Evolutionary conservation across 2,888 invertebrate species (phyloP), one percentile per base, ranked within the genome.

Genomic region (Hyles lineata): DNA sequence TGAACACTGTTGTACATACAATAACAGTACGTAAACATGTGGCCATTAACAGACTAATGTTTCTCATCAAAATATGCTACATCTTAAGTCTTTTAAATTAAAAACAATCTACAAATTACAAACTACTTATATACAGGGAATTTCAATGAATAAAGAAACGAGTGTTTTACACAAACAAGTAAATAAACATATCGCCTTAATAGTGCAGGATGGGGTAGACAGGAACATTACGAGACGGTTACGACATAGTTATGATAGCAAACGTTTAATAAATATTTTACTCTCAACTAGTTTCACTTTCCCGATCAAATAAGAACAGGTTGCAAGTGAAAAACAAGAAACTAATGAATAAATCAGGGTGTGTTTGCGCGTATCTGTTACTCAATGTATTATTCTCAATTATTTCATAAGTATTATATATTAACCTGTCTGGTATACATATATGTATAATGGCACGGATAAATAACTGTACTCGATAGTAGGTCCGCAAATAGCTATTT

Each of bases 241-340:
- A 67, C 67, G 43, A 17, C 50, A 67, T 32, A 50, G 43, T 63
- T 35, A 50, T 43, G 43, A 21, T 50, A 23, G 43, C 21, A 67
- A 67, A 67, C 43, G 43, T 67, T 67, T 67, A 50, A 29, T 62
- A 62, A 62, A 67, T 50, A 50, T 50, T 67, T 50, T 67, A 67
- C 23, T 23, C 67, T 43, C 17, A 67, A 50, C 67, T 17, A 67
- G 43, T 23, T 67, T 50, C 23, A 15, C 23, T 21, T 50, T 67
- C 50, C 67, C 43, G 23, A 67, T 67, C 21, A 67, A 21, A 67
- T 67, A 50, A 63, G 43, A 63, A 67, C 67, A 23, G 43, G 67
- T 67, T 67, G 5, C 43, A 17, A 67, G 6, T 67, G 67, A 23
- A 43, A 67, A 23, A 67, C 43, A 17, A 67, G 43, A 43, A 9